These are phyloP conservation scores for Pelobates cultripes DNA, from an alignment of 2,797 vertebrate species.

Conservation along the genomic window DNA sequence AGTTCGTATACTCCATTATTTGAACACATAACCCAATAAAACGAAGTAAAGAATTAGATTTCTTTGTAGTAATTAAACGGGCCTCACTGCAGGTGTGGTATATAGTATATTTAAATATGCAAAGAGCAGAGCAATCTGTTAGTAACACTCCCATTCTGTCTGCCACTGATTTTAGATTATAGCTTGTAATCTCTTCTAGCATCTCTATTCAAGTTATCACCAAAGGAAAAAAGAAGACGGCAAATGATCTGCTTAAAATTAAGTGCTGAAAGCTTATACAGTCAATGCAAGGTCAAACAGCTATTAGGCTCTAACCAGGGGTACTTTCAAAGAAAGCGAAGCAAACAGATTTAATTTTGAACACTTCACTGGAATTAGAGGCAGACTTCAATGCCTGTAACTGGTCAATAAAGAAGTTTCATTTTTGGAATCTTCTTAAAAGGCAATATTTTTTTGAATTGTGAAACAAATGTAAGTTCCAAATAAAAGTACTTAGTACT, in stretches of 20 bases:
- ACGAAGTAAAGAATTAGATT: background rate
- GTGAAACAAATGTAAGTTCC: too few relatives aligned
- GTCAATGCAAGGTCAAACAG: slow-evolving; percentile 68
- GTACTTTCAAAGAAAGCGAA: slow-evolving; percentile 34
- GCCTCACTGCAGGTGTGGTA: slow-evolving; percentile 61
- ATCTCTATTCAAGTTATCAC: slow-evolving; percentile 68
- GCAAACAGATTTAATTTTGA: slow-evolving; percentile 17
- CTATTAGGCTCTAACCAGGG: slow-evolving; percentile 53
- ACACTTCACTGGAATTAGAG: background rate
- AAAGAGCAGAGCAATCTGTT: slow-evolving; percentile 66
- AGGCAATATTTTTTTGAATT: too few relatives aligned
- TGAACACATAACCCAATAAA: too few relatives aligned
- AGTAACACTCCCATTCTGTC: slow-evolving; percentile 58
- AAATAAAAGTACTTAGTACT: too few relatives aligned
- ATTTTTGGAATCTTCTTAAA: too few relatives aligned
- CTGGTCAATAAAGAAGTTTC: background rate
- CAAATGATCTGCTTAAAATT: slow-evolving; percentile 59
- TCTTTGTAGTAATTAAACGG: slow-evolving; percentile 51
- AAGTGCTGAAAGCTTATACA: slow-evolving; percentile 68
- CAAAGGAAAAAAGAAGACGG: slow-evolving; percentile 55
- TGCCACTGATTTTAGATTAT: slow-evolving; percentile 53
- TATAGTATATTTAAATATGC: slow-evolving; percentile 62
- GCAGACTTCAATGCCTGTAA: background rate
- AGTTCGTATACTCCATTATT: too few relatives aligned
- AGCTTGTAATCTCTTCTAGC: slow-evolving; percentile 64